Evolutionary conservation across 2,888 invertebrate genomes (phyloP).

Genomic region (Apodemia zela): DNA sequence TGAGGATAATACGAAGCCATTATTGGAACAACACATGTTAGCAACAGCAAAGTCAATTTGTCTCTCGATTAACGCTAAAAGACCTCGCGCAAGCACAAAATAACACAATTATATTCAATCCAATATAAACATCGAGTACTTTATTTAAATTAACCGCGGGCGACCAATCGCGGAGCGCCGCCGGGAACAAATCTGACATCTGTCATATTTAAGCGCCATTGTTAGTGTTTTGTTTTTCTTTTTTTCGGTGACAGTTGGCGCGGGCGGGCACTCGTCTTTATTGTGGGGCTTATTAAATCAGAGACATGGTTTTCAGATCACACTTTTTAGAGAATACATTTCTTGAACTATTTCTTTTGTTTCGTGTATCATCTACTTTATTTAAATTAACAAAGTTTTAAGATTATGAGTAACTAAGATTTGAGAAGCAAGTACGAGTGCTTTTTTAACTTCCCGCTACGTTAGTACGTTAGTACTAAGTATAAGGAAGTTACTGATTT

Average conservation of each 20-base stretch:
- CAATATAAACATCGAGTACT: slow-evolving; percentile 41
- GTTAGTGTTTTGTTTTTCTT: slow-evolving; percentile 56
- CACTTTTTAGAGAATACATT: neutral
- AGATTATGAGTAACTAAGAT: no score
- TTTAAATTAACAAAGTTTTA: no score
- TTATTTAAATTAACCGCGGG: slow-evolving; percentile 48
- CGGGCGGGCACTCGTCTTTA: slow-evolving; percentile 50
- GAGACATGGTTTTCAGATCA: slow-evolving; percentile 25
- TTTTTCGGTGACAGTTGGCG: slow-evolving; percentile 67
- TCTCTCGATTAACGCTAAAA: slow-evolving; percentile 60
- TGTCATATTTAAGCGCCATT: slow-evolving; percentile 62
- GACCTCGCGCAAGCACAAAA: slow-evolving; percentile 40
- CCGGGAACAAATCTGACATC: slow-evolving; percentile 64
- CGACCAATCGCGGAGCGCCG: slow-evolving; percentile 46
- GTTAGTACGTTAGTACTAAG: no score
- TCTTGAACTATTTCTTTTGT: no score
- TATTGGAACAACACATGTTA: slow-evolving; percentile 38
- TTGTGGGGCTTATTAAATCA: slow-evolving; percentile 53
- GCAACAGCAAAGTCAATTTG: slow-evolving; percentile 50
- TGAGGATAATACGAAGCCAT: slow-evolving; percentile 26
- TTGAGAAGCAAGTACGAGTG: no score
- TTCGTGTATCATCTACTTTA: no score
- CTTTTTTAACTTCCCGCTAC: no score
- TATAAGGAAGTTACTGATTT: no score
- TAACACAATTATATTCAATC: slow-evolving; percentile 62